phyloP scores from a whole-genome alignment of 92 coral and sea anemone species.

The Actinostola sp. region DNA sequence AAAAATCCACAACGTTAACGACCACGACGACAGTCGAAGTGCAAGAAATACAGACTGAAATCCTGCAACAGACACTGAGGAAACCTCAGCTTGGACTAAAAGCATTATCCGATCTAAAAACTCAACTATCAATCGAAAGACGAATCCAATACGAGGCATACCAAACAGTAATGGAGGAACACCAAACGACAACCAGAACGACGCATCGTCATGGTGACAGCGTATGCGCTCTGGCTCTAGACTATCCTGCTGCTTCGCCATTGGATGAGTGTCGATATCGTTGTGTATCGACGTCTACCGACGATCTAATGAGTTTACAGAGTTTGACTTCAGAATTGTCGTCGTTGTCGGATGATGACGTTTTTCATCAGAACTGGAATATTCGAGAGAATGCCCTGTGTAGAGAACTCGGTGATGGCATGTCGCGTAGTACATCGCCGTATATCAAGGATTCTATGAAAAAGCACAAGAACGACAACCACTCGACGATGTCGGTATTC shows the following conservation, averaged over 20 bases:
- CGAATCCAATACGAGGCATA: conserved; percentile 60
- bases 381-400: conserved; percentile 52
- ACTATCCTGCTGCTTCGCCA: background rate
- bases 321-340: conserved; percentile 29
- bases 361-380: conserved; percentile 50
- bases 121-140: conserved; percentile 61
- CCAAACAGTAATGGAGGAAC: conserved; percentile 20
- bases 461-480: background rate
- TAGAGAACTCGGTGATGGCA: conserved; percentile 68
- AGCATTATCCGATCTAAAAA: conserved; percentile 52
- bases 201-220: conserved; percentile 16
- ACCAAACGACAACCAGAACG: background rate
- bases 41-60: conserved; percentile 52
- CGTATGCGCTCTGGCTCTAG: conserved; percentile 21
- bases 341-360: conserved; percentile 26
- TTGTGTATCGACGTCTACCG: conserved; percentile 57
- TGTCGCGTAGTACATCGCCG: conserved; percentile 66
- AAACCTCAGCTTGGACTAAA: conserved; percentile 38
- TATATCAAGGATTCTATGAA: conserved; percentile 24
- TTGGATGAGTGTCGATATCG: conserved; percentile 11
- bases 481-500: conserved; percentile 15
- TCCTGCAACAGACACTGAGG: conserved; percentile 31
- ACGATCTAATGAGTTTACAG: conserved; percentile 44
- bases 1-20: conserved; percentile 16
- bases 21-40: conserved; percentile 35